phyloP scores from a whole-genome alignment of 2,113 vertebrate genomes.

The Brachypteracias leptosomus region DNA sequence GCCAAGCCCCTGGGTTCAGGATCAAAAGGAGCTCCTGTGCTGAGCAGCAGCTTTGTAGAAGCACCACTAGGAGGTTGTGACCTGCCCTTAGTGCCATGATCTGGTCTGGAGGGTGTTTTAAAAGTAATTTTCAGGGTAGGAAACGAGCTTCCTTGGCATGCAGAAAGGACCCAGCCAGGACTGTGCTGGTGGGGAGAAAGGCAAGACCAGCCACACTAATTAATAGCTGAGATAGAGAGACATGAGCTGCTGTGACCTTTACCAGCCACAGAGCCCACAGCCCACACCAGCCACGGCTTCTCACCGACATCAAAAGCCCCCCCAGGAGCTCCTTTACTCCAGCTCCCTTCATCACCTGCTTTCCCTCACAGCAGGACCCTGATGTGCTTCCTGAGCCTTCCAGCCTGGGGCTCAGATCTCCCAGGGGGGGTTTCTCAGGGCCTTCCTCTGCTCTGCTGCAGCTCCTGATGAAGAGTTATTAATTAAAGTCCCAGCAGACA shows the following conservation, averaged over 20 bases:
- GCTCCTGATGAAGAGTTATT: not conserved
- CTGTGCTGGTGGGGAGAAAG: fast-evolving
- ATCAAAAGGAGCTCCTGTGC: not conserved
- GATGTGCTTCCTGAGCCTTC: not conserved
- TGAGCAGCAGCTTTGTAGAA: not conserved
- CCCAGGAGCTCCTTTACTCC: not conserved
- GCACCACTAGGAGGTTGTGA: fast-evolving
- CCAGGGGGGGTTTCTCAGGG: not conserved
- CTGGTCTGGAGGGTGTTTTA: not conserved
- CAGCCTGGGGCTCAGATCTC: not conserved
- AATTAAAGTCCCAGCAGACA: not conserved
- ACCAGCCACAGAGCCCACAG: not conserved
- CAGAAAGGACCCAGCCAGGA: not conserved
- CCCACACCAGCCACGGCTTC: fast-evolving
- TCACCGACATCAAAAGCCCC: not conserved
- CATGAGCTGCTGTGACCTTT: not conserved
- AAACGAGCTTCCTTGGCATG: not conserved
- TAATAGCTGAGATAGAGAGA: not conserved
- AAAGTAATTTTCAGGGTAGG: not conserved
- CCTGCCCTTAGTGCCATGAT: not conserved
- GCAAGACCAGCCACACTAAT: not conserved
- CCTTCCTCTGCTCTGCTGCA: not conserved
- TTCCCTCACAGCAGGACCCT: not conserved
- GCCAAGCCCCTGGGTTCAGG: not conserved
- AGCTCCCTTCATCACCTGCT: not conserved